Base-by-base conservation (phyloP, 2,113 vertebrate species). In the Rhynchomys soricoides region DNA sequence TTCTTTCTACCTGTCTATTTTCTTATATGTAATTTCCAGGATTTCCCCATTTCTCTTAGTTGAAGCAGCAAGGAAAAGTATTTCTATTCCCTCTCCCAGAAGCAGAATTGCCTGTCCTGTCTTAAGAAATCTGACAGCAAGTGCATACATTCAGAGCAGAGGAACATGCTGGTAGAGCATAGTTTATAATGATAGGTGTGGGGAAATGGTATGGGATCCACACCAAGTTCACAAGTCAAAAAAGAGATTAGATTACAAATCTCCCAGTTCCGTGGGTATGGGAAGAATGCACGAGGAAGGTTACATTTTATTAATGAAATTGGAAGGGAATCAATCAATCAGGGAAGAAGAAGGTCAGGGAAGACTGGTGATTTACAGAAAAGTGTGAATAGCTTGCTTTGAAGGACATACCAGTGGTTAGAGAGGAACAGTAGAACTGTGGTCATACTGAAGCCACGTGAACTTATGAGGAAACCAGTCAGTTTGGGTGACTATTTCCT, bases 61-160 rank as follows among this genome's bases (percentile, higher is more conserved):
- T 89, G 19, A 50, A 85, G 10, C 26, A 86, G 64, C 74, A 94
- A n/a, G 43, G 24, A 45, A 85, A 92, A 79, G 43, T 55, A 79
- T 59, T 29, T 92, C 34, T 70, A 87, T n/a, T 90, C 37, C 43
- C 64, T 91, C 70, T 97, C 89, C 22, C 62, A 64, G 48, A 95
- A 68, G 29, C 71, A 55, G 55, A 81, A 37, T 89, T 31, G 85
- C 55, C 79, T 59, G 13, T 94, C 34, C 45, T n/a, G 11, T 77
- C 37, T n/a, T 70, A 9, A 59, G 8, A 48, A 45, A 75, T 48
- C n/a, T 31, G 21, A 87, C 12, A 90, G 55, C 31, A 43, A 16
- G 9, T 86, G 48, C 34, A 31, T 70, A 70, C 89, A 91, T 52
- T 96, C 64, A 93, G 70, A 85, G 64, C 13, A 85, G 64, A 91